These are phyloP conservation scores for Mionectes olivaceus DNA, from an alignment of 2,797 vertebrate genomes.

Conservation along the genomic window DNA sequence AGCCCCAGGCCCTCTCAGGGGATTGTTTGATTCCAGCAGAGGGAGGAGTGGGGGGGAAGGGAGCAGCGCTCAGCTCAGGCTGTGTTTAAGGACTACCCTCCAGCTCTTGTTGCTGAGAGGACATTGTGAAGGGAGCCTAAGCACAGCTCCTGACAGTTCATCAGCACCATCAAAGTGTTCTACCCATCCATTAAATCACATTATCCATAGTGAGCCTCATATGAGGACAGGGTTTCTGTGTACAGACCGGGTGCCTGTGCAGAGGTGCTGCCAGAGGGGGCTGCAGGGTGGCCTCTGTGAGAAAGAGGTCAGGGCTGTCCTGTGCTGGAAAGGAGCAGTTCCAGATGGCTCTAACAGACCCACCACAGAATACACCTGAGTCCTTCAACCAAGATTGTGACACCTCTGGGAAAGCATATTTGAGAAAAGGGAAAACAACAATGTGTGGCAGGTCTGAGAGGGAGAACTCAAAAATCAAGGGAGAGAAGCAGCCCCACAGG, in stretches of 20 bases:
- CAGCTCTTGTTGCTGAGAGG: background rate
- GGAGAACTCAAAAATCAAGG: background rate
- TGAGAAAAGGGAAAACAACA: background rate
- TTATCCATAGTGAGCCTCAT: background rate
- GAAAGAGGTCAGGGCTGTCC: background rate
- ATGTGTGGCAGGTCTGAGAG: background rate
- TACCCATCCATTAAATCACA: accelerated
- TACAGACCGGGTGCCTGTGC: background rate
- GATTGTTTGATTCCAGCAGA: background rate
- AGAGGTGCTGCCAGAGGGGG: background rate
- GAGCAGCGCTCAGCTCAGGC: background rate
- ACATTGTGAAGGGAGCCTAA: background rate
- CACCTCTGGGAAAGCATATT: background rate
- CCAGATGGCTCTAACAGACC: background rate
- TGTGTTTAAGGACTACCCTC: background rate
- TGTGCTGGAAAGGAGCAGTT: background rate
- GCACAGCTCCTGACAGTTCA: background rate
- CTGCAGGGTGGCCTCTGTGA: background rate
- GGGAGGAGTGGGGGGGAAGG: no score
- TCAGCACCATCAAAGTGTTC: background rate
- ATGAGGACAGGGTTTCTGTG: background rate
- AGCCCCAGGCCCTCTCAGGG: background rate
- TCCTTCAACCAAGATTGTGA: background rate
- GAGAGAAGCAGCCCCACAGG: background rate
- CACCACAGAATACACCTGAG: background rate